A percentile compares a stretch with the other conserved stretches of the same genome.
Conservation (phyloP, 2,888 invertebrate genomes). For the Charanyca ferruginea region DNA sequence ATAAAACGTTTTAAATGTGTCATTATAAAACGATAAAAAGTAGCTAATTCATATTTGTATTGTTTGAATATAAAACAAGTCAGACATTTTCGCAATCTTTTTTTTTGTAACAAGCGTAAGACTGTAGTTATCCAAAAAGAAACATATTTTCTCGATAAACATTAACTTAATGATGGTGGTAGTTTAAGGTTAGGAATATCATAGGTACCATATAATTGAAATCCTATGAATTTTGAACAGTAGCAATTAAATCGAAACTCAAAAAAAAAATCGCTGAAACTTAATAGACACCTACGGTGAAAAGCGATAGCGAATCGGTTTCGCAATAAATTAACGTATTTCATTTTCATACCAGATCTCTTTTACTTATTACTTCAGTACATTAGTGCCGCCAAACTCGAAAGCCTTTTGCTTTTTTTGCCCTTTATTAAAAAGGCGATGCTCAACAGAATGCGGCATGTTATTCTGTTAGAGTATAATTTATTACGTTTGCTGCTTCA, state of each 20-base stretch:
- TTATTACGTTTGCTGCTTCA: slow-evolving; percentile 75
- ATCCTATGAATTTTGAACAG: no score
- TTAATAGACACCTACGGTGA: not conserved
- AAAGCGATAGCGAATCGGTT: slow-evolving; percentile 23
- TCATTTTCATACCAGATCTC: slow-evolving; percentile 38
- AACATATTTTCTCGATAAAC: no score
- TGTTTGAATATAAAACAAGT: no score
- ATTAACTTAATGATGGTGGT: no score
- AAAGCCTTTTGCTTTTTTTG: slow-evolving; percentile 68
- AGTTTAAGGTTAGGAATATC: no score
- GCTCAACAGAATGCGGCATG: slow-evolving; percentile 69
- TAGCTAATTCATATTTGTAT: no score
- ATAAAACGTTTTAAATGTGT: not conserved
- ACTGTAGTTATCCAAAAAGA: no score
- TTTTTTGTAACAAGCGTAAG: not conserved
- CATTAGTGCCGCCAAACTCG: slow-evolving; percentile 70
- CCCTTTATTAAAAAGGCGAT: slow-evolving; percentile 70
- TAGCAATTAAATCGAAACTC: not conserved
- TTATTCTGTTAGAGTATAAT: slow-evolving; percentile 79
- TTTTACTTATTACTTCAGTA: slow-evolving; percentile 73
- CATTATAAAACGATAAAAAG: not conserved
- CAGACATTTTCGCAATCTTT: not conserved
- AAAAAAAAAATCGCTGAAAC: not conserved
- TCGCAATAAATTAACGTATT: slow-evolving; percentile 36
- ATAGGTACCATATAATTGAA: no score